These are phyloP conservation scores for Drosophila flavopinicola DNA, from an alignment of 2,888 invertebrate species.

Conservation along the genomic window DNA sequence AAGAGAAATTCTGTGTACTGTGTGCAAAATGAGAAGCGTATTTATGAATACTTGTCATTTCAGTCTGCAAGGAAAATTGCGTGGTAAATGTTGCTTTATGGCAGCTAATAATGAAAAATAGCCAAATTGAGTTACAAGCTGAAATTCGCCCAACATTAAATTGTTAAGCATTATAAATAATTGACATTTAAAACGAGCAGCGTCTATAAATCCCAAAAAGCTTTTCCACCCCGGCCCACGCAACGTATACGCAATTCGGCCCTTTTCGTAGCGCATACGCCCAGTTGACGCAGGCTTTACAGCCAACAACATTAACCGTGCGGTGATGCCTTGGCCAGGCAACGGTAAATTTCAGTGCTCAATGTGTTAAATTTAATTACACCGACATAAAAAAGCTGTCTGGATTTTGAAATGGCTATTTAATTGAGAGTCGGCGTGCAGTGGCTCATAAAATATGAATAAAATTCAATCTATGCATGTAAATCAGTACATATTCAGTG, in stretches of 20 bases:
- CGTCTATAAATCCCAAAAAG: slow-evolving; percentile 29
- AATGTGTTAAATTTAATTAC: slow-evolving; percentile 63
- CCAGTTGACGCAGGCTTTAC: slow-evolving; percentile 48
- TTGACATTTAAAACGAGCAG: slow-evolving; percentile 67
- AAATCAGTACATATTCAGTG: slow-evolving; percentile 9
- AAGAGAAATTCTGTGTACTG: slow-evolving; percentile 16
- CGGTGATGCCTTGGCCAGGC: too few species aligned
- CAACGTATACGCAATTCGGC: slow-evolving; percentile 32
- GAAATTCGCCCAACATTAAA: slow-evolving; percentile 49
- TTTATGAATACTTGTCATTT: slow-evolving; percentile 35
- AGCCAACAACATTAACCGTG: too few species aligned
- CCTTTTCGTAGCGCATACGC: slow-evolving; percentile 48
- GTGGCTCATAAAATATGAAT: slow-evolving; percentile 36
- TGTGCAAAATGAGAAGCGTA: slow-evolving; percentile 27
- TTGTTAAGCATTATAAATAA: slow-evolving; percentile 65
- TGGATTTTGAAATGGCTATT: slow-evolving; percentile 37
- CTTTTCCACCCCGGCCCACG: slow-evolving; percentile 28
- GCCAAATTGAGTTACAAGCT: slow-evolving; percentile 60
- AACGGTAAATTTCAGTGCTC: slow-evolving; percentile 25
- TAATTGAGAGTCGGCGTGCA: slow-evolving; percentile 45
- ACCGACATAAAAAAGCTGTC: slow-evolving; percentile 43
- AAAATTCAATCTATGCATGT: slow-evolving; percentile 9
- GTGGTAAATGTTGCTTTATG: slow-evolving; percentile 48
- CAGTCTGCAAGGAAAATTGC: slow-evolving; percentile 27
- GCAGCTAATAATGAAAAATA: slow-evolving; percentile 68